Base-by-base conservation (phyloP, 1,140 invertebrate species). In the Drosophila aff. region DNA sequence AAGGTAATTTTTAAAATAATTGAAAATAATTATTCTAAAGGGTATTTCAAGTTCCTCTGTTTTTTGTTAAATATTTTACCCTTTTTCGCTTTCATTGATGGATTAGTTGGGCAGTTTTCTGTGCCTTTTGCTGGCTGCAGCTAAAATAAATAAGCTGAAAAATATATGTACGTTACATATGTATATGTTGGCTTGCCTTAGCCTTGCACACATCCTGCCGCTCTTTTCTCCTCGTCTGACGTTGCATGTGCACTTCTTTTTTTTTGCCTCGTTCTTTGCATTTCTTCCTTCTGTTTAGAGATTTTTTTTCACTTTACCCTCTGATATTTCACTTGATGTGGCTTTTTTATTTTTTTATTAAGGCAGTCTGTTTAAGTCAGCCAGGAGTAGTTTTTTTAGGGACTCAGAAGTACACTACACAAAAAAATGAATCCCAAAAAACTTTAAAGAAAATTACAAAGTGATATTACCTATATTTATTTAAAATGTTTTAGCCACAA, bases 241-340 rank as follows among this genome's bases (percentile, higher is more conserved):
- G 79, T 87, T 87, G 80, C 83, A 87, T 80, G 83, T 78, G 80
- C 76, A 83, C 73, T 52, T 52, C 74, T 5, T 21, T 40, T 33
- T 50, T 40, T 40, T 18, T 11, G 11, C 18, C 59, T 57, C 3
- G 21, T 41, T 61, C 66, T 55, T 58, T 33, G 44, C 43, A 58
- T 69, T 63, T 61, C 68, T 64, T 66, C 31, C 57, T 61, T 61
- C 57, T 81, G 49, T 62, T 68, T 68, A 57, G 47, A 67, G 63
- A 71, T 23, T 78, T 76, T 57, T 62, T 53, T 67, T 57, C 6
- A n/a, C 16, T 50, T 31, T 6, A 43, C 63, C 63, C 75, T 57
- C 58, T 58, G 36, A 63, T 57, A 63, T 78, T 71, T 73, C 78
- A 41, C 65, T 63, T 43, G 15, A 53, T 67, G 44, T 65, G 47